Percentiles rank a stretch among this genome's conserved stretches.
Evolutionary conservation across 2,797 vertebrate genomes (phyloP).

Genomic region (Rhinatrema bivittatum): DNA sequence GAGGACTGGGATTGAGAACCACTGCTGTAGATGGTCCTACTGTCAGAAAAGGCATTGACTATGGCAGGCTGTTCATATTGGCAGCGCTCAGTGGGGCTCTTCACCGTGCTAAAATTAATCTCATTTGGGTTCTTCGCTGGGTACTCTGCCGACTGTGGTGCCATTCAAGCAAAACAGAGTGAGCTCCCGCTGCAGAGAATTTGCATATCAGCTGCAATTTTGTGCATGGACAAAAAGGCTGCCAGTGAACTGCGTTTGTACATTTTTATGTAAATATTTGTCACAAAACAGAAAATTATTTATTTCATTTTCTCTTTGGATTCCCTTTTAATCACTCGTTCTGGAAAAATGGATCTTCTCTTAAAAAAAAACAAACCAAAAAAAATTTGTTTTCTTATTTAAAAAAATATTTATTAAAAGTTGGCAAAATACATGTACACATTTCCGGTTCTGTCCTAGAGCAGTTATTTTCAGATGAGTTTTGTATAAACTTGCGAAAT

Average conservation of each 20-base stretch:
- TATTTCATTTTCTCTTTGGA: constrained; percentile 82
- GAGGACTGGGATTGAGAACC: too few relatives aligned
- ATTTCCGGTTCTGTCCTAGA: constrained; percentile 41
- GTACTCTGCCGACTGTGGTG: too few relatives aligned
- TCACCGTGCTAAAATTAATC: too few relatives aligned
- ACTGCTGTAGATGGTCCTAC: too few relatives aligned
- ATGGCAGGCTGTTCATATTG: too few relatives aligned
- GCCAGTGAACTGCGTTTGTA: constrained; percentile 55
- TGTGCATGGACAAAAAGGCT: too few relatives aligned
- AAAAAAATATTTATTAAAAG: constrained; percentile 70
- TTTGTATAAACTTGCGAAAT: constrained; percentile 76
- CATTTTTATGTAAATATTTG: constrained; percentile 83
- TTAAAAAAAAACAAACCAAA: too few relatives aligned
- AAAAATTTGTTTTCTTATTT: constrained; percentile 71
- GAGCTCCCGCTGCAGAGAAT: constrained; percentile 26
- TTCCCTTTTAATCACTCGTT: constrained; percentile 27
- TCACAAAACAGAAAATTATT: constrained; percentile 63
- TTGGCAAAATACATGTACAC: constrained; percentile 44
- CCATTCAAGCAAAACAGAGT: too few relatives aligned
- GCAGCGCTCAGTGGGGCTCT: too few relatives aligned
- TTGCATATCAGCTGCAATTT: constrained; percentile 32
- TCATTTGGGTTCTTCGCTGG: too few relatives aligned
- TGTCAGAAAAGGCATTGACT: too few relatives aligned
- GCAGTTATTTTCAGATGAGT: constrained; percentile 52
- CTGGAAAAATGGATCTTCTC: constrained; percentile 38